These are phyloP conservation scores for Hyphantria cunea DNA, from an alignment of 1,140 invertebrate genomes.

Conservation along the genomic window DNA sequence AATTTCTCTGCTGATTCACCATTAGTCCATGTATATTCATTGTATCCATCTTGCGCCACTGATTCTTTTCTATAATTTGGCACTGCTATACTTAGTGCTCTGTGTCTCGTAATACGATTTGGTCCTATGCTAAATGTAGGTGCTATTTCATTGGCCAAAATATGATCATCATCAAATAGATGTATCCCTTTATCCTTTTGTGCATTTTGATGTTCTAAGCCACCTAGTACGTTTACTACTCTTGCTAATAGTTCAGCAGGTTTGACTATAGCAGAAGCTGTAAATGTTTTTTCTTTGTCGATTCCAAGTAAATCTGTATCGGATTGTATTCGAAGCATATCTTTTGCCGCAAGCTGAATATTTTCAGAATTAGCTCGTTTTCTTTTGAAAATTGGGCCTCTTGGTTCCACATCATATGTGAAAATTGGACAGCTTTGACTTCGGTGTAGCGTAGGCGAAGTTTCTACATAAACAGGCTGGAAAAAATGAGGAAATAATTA, in stretches of 20 bases:
- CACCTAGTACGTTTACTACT: constrained; percentile 88
- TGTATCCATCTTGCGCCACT: constrained; percentile 56
- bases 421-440: constrained; percentile 85
- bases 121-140: constrained; percentile 82
- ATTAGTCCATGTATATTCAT: constrained; percentile 87
- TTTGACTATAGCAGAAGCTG: constrained; percentile 84
- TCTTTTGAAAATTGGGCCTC: constrained; percentile 77
- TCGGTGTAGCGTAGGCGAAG: constrained; percentile 60
- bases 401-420: constrained; percentile 79
- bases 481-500: too few species aligned
- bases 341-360: constrained; percentile 68
- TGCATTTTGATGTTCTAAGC: constrained; percentile 80
- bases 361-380: constrained; percentile 85
- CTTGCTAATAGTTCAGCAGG: constrained; percentile 88
- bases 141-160: constrained; percentile 85
- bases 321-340: constrained; percentile 85
- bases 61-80: constrained; percentile 72
- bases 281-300: constrained; percentile 89
- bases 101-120: constrained; percentile 79
- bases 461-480: constrained; percentile 82
- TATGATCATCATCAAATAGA: constrained; percentile 86
- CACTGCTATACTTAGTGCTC: constrained; percentile 79
- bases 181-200: constrained; percentile 80
- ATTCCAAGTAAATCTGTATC: constrained; percentile 89
- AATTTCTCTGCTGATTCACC: constrained; percentile 83